Evolutionary conservation across 2,888 invertebrate species (phyloP).

Genomic region (Tachina grossa): DNA sequence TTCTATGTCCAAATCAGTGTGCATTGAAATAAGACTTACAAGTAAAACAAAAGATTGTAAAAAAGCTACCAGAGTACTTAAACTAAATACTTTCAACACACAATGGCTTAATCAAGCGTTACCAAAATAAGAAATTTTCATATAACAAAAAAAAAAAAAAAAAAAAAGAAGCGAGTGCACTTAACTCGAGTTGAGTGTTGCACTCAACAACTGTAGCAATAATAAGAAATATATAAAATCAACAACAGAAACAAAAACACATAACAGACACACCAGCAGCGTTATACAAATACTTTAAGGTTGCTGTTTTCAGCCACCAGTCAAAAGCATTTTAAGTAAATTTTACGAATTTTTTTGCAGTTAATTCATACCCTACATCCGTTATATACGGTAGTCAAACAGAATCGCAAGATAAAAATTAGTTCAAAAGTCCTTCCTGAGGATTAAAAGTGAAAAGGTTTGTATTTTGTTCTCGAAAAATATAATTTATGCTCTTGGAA

Average conservation of each 20-base stretch:
- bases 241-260: constrained; percentile 30
- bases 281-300: constrained; percentile 14
- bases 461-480: too few relatives aligned
- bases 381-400: too few relatives aligned
- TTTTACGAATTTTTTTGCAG: constrained; percentile 47
- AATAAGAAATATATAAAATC: constrained; percentile 46
- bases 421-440: too few relatives aligned
- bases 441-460: too few relatives aligned
- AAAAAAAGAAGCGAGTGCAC: constrained; percentile 48
- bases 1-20: constrained; percentile 47
- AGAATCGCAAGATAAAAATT: too few relatives aligned
- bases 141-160: too few relatives aligned
- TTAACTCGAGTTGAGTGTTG: constrained; percentile 67
- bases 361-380: constrained; percentile 25
- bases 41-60: constrained; percentile 29
- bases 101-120: constrained; percentile 70
- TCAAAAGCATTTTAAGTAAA: constrained; percentile 64
- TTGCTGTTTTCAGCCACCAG: constrained; percentile 40
- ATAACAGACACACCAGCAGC: constrained; percentile 10
- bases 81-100: constrained; percentile 68
- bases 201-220: constrained; percentile 58
- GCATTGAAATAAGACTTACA: constrained; percentile 1
- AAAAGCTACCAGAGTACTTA: constrained; percentile 50
- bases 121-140: constrained; percentile 26
- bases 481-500: too few relatives aligned